phyloP scores from a whole-genome alignment of 2,113 vertebrate species.

The Galbula dea region DNA sequence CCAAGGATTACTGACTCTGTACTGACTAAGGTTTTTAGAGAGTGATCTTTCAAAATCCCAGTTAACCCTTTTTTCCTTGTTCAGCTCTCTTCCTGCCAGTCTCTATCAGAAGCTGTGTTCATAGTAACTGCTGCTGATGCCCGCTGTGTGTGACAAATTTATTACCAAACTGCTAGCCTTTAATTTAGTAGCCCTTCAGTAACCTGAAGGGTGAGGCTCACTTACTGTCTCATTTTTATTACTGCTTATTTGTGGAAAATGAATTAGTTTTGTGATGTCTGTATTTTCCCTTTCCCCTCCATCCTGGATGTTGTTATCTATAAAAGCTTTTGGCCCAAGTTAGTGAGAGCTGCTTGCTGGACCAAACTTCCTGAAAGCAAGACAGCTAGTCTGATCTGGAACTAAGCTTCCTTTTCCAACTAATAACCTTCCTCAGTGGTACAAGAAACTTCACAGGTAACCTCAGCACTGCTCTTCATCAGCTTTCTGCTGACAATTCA shows the following conservation, averaged over 20 bases:
- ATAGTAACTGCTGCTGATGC: not conserved
- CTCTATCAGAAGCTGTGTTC: not conserved
- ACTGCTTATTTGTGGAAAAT: conserved; percentile 20
- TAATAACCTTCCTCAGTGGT: not conserved
- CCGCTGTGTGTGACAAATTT: not conserved
- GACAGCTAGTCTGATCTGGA: conserved; percentile 28
- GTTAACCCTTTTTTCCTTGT: conserved; percentile 30
- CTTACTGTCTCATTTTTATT: not conserved
- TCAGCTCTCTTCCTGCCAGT: not conserved
- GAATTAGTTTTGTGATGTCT: not conserved
- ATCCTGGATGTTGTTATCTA: not conserved
- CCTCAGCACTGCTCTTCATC: not conserved
- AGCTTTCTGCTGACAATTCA: not conserved
- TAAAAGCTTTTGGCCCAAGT: not conserved
- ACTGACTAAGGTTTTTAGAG: conserved; percentile 41
- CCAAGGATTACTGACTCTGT: conserved; percentile 72
- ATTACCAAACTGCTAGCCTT: not conserved
- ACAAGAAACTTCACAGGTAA: not conserved
- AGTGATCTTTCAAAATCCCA: not conserved
- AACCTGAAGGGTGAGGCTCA: not conserved
- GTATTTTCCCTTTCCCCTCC: not conserved
- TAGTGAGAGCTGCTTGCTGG: not conserved
- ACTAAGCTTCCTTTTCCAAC: not conserved
- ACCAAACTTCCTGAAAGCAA: conserved; percentile 10
- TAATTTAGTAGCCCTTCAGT: conserved; percentile 1